Evolutionary conservation across 1,140 invertebrate species (phyloP).

Genomic region (Ostrea edulis): DNA sequence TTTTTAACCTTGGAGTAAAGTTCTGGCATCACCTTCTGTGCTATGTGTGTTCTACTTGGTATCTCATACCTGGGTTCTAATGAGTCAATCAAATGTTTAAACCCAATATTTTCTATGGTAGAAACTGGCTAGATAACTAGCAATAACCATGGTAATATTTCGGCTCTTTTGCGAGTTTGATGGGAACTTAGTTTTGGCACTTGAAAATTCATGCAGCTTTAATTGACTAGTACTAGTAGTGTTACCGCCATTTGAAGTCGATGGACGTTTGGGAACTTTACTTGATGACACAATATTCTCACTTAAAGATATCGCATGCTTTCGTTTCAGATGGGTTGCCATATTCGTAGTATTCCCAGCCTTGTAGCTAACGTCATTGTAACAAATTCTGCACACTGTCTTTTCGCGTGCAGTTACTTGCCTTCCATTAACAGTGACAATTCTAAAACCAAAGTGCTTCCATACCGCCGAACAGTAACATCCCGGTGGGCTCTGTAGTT

Average conservation of each 20-base stretch:
- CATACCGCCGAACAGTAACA: neutral
- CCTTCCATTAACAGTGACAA: neutral
- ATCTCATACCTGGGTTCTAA: neutral
- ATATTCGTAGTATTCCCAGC: neutral
- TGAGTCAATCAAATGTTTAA: slow-evolving; percentile 12
- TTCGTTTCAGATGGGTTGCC: neutral
- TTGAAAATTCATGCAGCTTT: neutral
- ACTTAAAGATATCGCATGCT: neutral
- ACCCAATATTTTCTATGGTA: slow-evolving; percentile 5
- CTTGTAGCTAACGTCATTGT: neutral
- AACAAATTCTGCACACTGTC: neutral
- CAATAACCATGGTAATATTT: slow-evolving; percentile 39
- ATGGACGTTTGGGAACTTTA: neutral
- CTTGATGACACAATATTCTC: neutral
- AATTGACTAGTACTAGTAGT: neutral
- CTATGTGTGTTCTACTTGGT: neutral
- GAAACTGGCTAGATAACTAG: slow-evolving; percentile 52
- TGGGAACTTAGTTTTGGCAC: neutral
- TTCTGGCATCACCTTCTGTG: slow-evolving; percentile 19
- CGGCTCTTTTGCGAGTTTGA: neutral
- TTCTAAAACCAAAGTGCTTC: neutral
- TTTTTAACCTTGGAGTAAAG: neutral
- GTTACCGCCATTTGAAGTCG: neutral
- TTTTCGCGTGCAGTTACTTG: neutral
- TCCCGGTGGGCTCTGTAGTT: too few relatives aligned